Conservation (phyloP, 1,140 invertebrate genomes). For the Metaphire vulgaris region DNA sequence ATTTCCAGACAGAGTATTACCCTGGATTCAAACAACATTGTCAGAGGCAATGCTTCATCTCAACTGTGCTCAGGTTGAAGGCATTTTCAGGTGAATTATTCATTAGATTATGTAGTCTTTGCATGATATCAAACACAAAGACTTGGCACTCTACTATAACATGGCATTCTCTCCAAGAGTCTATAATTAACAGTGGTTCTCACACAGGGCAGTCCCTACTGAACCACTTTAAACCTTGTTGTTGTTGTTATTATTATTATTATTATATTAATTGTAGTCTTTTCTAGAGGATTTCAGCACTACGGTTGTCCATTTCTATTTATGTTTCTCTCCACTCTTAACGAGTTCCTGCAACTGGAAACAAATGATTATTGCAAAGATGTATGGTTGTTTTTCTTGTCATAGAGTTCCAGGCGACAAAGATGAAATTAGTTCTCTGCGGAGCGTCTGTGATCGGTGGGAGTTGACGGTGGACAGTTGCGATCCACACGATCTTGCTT, state of each 20-base stretch:
- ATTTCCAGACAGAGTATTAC: conserved; percentile 77
- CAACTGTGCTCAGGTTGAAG: conserved; percentile 61
- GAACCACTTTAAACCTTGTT: too few species aligned
- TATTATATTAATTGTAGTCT: too few species aligned
- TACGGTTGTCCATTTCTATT: too few species aligned
- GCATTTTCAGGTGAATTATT: conserved; percentile 59
- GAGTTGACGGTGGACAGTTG: conserved; percentile 59
- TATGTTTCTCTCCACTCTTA: too few species aligned
- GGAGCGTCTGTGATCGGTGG: conserved; percentile 83
- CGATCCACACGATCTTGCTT: conserved; percentile 92
- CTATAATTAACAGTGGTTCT: background rate
- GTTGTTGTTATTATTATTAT: background rate
- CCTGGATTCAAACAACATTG: conserved; percentile 91
- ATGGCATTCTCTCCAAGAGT: background rate
- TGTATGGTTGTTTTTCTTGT: conserved; percentile 38
- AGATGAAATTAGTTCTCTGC: conserved; percentile 80
- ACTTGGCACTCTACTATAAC: background rate
- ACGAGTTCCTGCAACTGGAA: too few species aligned
- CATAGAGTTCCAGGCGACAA: conserved; percentile 88
- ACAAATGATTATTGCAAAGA: too few species aligned
- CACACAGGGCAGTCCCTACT: too few species aligned
- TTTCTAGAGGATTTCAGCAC: too few species aligned
- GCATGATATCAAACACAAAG: background rate
- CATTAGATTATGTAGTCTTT: background rate
- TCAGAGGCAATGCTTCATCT: conserved; percentile 73